Percentiles rank a stretch among this genome's conserved stretches.
These are phyloP conservation scores for Whitmania pigra DNA, from an alignment of 1,140 invertebrate genomes.

Conservation along the genomic window DNA sequence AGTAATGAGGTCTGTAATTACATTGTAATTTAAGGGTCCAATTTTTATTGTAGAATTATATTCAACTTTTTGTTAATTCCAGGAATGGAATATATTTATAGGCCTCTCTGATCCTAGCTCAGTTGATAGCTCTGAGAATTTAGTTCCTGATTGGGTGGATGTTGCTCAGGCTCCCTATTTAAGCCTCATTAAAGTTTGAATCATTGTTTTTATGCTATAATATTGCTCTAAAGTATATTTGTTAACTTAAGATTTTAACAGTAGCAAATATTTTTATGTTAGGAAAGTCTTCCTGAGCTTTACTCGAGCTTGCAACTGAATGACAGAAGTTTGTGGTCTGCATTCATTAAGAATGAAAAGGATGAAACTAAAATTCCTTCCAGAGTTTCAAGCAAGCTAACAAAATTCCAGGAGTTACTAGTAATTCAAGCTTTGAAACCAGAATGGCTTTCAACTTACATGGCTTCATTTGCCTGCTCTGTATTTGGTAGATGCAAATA, in stretches of 20 bases:
- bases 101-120: conserved; percentile 53
- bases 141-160: conserved; percentile 54
- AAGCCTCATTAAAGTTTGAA: conserved; percentile 41
- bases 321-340: conserved; percentile 53
- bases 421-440: conserved; percentile 66
- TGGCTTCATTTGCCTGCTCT: conserved; percentile 57
- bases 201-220: too few species aligned
- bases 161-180: conserved; percentile 50
- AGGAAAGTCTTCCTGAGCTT: conserved; percentile 50
- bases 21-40: too few species aligned
- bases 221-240: too few species aligned
- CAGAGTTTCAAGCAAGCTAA: conserved; percentile 48
- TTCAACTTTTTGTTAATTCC: conserved; percentile 25
- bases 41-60: too few species aligned
- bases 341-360: conserved; percentile 51
- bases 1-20: neutral
- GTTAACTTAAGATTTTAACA: neutral
- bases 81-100: conserved; percentile 75
- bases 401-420: conserved; percentile 70
- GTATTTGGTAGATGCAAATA: conserved; percentile 29
- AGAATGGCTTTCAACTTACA: conserved; percentile 60
- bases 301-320: conserved; percentile 52
- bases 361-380: conserved; percentile 50
- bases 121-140: conserved; percentile 38
- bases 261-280: conserved; percentile 25